These are phyloP conservation scores for Tiaroga cobitis DNA, from an alignment of 2,797 vertebrate genomes.

Conservation along the genomic window DNA sequence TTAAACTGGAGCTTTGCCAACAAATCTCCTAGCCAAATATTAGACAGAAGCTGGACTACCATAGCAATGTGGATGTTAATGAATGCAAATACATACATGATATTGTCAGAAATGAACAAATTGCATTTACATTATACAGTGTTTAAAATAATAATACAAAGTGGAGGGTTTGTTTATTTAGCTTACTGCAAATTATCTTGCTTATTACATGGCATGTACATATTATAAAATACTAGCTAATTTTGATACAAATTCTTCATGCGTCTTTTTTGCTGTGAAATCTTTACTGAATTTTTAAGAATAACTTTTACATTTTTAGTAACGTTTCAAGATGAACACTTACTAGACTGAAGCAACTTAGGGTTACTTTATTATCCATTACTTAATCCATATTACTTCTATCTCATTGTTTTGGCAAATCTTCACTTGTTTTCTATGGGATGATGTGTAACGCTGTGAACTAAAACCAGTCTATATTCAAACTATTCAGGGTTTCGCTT, in stretches of 20 bases:
- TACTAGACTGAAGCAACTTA: not conserved
- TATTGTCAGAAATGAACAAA: not conserved
- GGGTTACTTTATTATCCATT: not conserved
- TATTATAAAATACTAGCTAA: not conserved
- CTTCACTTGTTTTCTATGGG: not conserved
- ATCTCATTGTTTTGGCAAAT: not conserved
- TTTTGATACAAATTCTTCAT: not conserved
- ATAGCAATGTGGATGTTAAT: not conserved
- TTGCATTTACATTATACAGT: not conserved
- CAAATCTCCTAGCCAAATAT: not conserved
- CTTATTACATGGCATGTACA: not conserved
- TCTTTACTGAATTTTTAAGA: not conserved
- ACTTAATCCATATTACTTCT: not conserved
- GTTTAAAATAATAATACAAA: not conserved
- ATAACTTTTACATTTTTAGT: not conserved
- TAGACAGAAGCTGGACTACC: not conserved
- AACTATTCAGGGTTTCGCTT: not conserved
- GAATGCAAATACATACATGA: not conserved
- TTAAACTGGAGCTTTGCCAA: slow-evolving; percentile 21
- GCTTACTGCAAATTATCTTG: not conserved
- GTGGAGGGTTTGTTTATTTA: not conserved
- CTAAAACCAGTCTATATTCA: not conserved
- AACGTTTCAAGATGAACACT: not conserved
- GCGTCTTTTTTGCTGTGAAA: not conserved
- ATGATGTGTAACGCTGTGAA: slow-evolving; percentile 35